Evolutionary conservation across 2,888 invertebrate genomes (phyloP).

Genomic region (Lepeophtheirus nordmannii): DNA sequence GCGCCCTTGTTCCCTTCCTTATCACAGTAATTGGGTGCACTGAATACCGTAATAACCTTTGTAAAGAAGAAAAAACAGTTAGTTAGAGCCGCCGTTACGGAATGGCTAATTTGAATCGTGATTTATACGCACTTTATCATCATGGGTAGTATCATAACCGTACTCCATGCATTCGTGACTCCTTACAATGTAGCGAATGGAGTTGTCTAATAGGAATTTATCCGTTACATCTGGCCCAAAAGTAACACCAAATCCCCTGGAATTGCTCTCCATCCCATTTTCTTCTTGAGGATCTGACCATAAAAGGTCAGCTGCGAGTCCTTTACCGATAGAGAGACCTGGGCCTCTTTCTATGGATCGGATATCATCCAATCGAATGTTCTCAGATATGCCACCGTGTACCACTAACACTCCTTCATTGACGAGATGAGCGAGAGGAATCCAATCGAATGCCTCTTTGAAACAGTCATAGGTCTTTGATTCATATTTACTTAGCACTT

Average conservation of each 20-base stretch:
- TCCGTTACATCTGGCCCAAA: slow-evolving; percentile 10
- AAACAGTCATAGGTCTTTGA: background rate
- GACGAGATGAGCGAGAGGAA: background rate
- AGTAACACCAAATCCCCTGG: background rate
- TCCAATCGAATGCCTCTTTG: background rate
- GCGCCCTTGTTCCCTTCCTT: slow-evolving; percentile 5
- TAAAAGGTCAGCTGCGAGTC: background rate
- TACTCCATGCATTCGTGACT: slow-evolving; percentile 8
- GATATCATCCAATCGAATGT: background rate
- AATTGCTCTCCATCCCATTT: slow-evolving; percentile 9
- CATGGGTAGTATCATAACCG: slow-evolving; percentile 3
- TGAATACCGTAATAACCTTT: slow-evolving; percentile 6
- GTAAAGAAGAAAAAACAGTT: background rate
- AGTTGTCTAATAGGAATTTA: background rate
- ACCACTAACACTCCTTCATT: background rate
- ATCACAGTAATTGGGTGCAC: slow-evolving; percentile 8
- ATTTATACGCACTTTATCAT: background rate
- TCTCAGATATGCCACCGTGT: background rate
- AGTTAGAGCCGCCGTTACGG: no score
- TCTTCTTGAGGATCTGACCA: slow-evolving; percentile 12
- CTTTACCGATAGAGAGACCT: background rate
- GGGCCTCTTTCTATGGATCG: background rate
- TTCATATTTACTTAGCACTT: background rate
- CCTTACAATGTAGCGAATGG: slow-evolving; percentile 1
- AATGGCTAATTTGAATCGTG: no score